Evolutionary conservation across 2,797 vertebrate species (phyloP), one percentile per base, ranked within the genome.

Genomic region (Cyclura pinguis): DNA sequence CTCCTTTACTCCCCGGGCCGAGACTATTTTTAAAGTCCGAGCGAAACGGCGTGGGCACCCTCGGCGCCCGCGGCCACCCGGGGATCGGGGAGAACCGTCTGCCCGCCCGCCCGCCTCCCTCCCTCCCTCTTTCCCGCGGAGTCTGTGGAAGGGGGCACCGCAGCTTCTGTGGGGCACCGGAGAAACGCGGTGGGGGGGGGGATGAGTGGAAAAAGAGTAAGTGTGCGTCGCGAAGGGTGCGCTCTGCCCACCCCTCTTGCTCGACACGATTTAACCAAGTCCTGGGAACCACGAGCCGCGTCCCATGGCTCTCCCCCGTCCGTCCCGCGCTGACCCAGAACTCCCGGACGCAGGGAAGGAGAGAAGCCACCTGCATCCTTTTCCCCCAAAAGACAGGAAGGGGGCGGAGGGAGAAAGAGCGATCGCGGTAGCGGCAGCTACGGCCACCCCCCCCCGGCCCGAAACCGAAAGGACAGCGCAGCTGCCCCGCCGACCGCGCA

Each of bases 381-480:
- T 42, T 42, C 29, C 10, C 35, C 35, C 85, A 47, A 35, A 20
- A 76, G 6, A 27, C 24, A 64, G 20, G 57, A 64, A 32, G 24
- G 80, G 42, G n/a, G 42, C 14, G 47, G 5, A 9, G 81, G 12
- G 4, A 29, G 27, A 38, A 24, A 29, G 3, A 35, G 62, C 7
- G 13, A 27, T 32, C 50, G n/a, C 50, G 18, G 47, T 8, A 38
- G 78, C 47, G 29, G n/a, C n/a, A n/a, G n/a, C n/a, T n/a, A 42
- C 42, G 42, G 57, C 83, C 74, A 91, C 92, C 38, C 92, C 92
- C 93, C 94, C 93, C n/a, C n/a, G n/a, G n/a, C 95, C 94, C 89
- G 57, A 62, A 57, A 35, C 50, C 77, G 4, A 73, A 29, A 32
- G 22, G 47, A 24, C 12, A 52, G 77, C 22, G 50, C 78, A 6